Evolutionary conservation across 2,888 invertebrate genomes (phyloP).

Genomic region (Tortricodes alternella): DNA sequence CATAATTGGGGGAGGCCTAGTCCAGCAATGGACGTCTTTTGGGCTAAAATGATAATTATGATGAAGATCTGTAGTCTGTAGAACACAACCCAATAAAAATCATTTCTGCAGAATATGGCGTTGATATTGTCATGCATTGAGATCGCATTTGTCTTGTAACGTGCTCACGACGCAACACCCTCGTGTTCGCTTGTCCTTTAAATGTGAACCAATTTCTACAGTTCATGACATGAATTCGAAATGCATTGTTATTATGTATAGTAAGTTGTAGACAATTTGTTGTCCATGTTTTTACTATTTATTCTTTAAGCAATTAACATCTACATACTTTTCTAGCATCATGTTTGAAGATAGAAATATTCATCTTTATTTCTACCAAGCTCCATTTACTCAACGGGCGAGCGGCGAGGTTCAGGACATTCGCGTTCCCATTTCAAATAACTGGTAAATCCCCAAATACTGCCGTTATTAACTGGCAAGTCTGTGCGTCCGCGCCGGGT

Average conservation of each 20-base stretch:
- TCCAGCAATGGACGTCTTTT: too few species aligned
- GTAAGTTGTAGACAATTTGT: too few species aligned
- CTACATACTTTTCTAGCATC: neutral
- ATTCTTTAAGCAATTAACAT: too few species aligned
- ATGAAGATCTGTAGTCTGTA: too few species aligned
- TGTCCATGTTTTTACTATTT: too few species aligned
- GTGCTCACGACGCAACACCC: slow-evolving; percentile 14
- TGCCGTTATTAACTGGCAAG: slow-evolving; percentile 23
- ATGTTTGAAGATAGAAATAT: neutral
- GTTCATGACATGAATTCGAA: slow-evolving; percentile 1
- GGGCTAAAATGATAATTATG: too few species aligned
- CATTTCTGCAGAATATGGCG: slow-evolving; percentile 20
- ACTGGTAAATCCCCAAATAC: slow-evolving; percentile 29
- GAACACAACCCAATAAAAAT: too few species aligned
- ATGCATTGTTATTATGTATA: neutral
- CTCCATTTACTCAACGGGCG: too few species aligned
- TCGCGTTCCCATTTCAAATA: slow-evolving; percentile 26
- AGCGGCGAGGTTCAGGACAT: neutral
- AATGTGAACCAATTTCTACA: slow-evolving; percentile 10
- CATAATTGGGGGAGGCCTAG: too few species aligned
- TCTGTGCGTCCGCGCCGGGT: slow-evolving; percentile 20
- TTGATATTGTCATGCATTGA: neutral
- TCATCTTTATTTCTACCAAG: too few species aligned
- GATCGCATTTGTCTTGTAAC: slow-evolving; percentile 17
- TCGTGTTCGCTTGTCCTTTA: slow-evolving; percentile 10